Evolutionary conservation across 2,888 invertebrate genomes (phyloP).

Genomic region (Argyra leucocephala): DNA sequence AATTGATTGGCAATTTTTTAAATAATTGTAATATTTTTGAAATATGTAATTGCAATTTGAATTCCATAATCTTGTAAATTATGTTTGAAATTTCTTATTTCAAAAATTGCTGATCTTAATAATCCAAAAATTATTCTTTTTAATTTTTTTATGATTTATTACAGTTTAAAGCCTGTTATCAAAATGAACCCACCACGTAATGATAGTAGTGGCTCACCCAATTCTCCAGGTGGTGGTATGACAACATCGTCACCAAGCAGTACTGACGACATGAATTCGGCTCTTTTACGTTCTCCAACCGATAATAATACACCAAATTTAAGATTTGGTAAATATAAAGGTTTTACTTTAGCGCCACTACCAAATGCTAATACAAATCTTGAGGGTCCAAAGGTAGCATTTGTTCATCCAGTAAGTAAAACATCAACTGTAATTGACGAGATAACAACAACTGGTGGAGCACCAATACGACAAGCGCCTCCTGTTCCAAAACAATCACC

Average conservation of each 20-base stretch:
- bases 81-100: no score
- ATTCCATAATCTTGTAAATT: no score
- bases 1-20: no score
- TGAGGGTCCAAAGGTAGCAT: slow-evolving; percentile 48
- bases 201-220: slow-evolving; percentile 34
- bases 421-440: slow-evolving; percentile 25
- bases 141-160: slow-evolving; percentile 21
- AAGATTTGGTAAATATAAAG: slow-evolving; percentile 80
- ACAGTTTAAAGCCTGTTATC: slow-evolving; percentile 36
- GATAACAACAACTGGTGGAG: slow-evolving; percentile 30
- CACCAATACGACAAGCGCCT: slow-evolving; percentile 52
- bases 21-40: no score
- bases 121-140: not conserved
- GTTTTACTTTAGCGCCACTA: slow-evolving; percentile 57
- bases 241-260: slow-evolving; percentile 50
- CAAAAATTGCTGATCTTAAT: not conserved
- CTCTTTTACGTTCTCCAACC: slow-evolving; percentile 51
- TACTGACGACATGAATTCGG: slow-evolving; percentile 64
- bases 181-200: slow-evolving; percentile 24
- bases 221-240: slow-evolving; percentile 28
- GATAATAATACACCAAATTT: slow-evolving; percentile 49
- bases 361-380: slow-evolving; percentile 35
- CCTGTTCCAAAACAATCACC: slow-evolving; percentile 53
- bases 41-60: no score
- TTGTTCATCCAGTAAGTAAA: slow-evolving; percentile 41